These are phyloP conservation scores for Andrena praecox DNA, from an alignment of 2,888 invertebrate species.

Conservation along the genomic window DNA sequence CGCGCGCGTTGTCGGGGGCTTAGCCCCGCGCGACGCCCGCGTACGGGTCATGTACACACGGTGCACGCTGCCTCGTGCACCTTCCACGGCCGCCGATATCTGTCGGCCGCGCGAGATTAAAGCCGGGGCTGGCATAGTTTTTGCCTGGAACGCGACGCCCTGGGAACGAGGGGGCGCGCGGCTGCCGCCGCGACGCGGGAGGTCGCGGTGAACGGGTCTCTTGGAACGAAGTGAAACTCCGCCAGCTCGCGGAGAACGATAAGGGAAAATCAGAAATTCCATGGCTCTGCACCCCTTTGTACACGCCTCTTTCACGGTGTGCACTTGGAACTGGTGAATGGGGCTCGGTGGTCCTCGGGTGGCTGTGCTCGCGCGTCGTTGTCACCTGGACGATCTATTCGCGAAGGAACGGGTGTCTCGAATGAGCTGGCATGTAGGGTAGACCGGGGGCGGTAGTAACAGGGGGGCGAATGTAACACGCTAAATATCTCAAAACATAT, in stretches of 20 bases:
- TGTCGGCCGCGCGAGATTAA: conserved; percentile 15
- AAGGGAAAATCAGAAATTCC: conserved; percentile 62
- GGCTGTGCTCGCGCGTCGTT: background rate
- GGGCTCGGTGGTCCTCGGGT: background rate
- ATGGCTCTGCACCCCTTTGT: conserved; percentile 1
- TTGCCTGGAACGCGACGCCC: background rate
- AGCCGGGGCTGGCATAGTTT: conserved; percentile 4
- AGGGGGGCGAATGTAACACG: too few relatives aligned
- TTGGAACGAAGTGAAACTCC: conserved; percentile 42
- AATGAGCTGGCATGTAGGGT: too few relatives aligned
- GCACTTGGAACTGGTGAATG: background rate
- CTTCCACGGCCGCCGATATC: conserved; percentile 41
- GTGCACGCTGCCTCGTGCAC: conserved; percentile 33
- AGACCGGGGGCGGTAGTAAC: too few relatives aligned
- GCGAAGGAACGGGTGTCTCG: background rate
- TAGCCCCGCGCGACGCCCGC: conserved; percentile 47
- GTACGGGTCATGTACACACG: conserved; percentile 58
- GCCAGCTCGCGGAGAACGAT: conserved; percentile 38
- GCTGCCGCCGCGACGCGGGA: conserved; percentile 22
- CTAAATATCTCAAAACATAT: too few relatives aligned
- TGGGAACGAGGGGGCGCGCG: background rate
- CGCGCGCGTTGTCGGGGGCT: conserved; percentile 38
- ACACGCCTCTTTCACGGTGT: conserved; percentile 1
- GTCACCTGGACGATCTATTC: background rate
- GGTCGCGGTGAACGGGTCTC: conserved; percentile 22